Evolutionary conservation across 2,113 vertebrate species (phyloP).

Genomic region (Thinocorus orbignyianus): DNA sequence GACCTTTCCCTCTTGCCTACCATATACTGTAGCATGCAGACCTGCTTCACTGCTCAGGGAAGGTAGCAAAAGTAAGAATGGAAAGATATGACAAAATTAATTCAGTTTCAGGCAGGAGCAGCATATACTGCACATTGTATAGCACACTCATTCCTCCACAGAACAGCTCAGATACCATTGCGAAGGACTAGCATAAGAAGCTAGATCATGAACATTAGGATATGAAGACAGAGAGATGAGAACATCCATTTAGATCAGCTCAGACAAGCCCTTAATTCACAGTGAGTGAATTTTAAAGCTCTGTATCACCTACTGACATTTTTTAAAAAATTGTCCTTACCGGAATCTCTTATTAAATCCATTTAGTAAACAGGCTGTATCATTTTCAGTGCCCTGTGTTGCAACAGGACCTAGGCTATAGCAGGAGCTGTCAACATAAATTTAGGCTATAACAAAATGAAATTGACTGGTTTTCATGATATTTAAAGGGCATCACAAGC

Average conservation of each 20-base stretch:
- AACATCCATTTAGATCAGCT: background rate
- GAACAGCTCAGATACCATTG: background rate
- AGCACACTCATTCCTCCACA: background rate
- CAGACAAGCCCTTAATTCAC: background rate
- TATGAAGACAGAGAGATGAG: background rate
- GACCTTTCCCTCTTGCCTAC: background rate
- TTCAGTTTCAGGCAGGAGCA: background rate
- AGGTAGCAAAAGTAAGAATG: background rate
- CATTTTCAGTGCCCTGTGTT: background rate
- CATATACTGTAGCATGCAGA: background rate
- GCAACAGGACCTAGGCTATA: background rate
- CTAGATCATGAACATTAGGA: background rate
- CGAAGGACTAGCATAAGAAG: background rate
- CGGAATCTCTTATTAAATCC: background rate
- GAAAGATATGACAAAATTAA: background rate
- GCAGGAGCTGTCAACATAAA: background rate
- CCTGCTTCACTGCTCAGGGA: background rate
- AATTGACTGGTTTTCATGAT: slow-evolving; percentile 29
- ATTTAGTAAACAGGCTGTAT: background rate
- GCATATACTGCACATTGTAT: background rate
- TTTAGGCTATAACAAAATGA: slow-evolving; percentile 29
- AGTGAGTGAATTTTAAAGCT: background rate
- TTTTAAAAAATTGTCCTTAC: background rate
- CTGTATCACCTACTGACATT: background rate
- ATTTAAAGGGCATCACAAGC: slow-evolving; percentile 11